Percentiles rank a stretch among this genome's conserved stretches.
phyloP scores from a whole-genome alignment of 1,140 invertebrate species.

The Lepidurus packardi region DNA sequence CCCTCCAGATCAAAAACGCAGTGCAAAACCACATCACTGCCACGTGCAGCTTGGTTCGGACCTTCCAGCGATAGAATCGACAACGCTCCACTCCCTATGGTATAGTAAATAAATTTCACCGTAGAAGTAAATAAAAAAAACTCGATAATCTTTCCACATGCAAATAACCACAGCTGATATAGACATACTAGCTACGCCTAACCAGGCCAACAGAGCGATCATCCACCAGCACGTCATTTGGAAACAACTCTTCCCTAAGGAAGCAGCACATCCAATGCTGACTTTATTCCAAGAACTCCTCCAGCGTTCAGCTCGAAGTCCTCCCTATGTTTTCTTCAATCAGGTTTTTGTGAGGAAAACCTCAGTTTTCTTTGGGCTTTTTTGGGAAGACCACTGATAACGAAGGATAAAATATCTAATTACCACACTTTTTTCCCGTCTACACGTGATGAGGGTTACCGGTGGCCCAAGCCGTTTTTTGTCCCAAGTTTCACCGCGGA shows the following conservation, averaged over 20 bases:
- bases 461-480: not conserved
- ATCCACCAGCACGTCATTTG: constrained; percentile 13
- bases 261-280: constrained; percentile 21
- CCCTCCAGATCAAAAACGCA: constrained; percentile 61
- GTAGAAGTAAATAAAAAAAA: not conserved
- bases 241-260: not conserved
- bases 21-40: constrained; percentile 57
- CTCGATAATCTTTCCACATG: not conserved
- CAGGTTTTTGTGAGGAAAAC: not conserved
- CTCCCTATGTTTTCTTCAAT: not conserved
- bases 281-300: not conserved
- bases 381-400: not conserved
- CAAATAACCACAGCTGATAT: too few species aligned
- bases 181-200: not conserved
- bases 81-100: not conserved
- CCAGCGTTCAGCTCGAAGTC: not conserved
- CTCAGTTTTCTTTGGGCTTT: not conserved
- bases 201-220: not conserved
- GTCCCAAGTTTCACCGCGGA: not conserved
- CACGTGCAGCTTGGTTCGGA: constrained; percentile 52
- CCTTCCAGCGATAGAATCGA: constrained; percentile 26
- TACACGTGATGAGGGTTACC: not conserved
- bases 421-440: constrained; percentile 1
- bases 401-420: constrained; percentile 18
- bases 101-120: not conserved